Conservation (phyloP, 2,113 vertebrate species). For the Raja brachyura region DNA sequence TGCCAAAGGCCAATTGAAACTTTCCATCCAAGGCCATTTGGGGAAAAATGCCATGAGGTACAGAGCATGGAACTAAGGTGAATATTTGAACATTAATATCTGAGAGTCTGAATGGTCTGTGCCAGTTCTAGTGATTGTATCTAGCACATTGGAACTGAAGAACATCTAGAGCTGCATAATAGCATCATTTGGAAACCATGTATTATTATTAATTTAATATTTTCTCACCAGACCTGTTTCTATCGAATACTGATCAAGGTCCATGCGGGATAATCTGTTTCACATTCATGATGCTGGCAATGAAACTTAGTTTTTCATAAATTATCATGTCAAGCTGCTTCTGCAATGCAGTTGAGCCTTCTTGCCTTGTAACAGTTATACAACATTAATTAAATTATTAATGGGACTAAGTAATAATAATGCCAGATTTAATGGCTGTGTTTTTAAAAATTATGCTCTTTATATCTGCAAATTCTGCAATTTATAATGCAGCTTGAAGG, state of each 20-base stretch:
- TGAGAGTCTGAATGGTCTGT: too few species aligned
- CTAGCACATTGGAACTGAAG: neutral
- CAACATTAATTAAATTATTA: neutral
- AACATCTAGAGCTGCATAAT: neutral
- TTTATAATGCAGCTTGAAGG: neutral
- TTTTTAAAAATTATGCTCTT: neutral
- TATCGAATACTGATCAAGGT: neutral
- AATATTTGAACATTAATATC: too few species aligned
- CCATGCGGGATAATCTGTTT: neutral
- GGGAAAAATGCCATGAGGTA: too few species aligned
- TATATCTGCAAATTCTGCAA: neutral
- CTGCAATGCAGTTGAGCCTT: neutral
- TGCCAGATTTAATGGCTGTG: neutral
- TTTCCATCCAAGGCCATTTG: neutral
- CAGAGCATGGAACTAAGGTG: neutral
- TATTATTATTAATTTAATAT: neutral
- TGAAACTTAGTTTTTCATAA: neutral
- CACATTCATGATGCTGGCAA: neutral
- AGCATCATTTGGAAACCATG: too few species aligned
- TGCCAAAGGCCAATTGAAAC: neutral
- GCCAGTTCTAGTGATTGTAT: too few species aligned
- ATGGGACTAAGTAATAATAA: neutral
- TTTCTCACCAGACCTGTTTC: neutral
- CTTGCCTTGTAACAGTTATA: neutral
- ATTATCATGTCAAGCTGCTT: neutral